phyloP scores from a whole-genome alignment of 2,888 invertebrate species.

The Macrosoma leucophasiata region DNA sequence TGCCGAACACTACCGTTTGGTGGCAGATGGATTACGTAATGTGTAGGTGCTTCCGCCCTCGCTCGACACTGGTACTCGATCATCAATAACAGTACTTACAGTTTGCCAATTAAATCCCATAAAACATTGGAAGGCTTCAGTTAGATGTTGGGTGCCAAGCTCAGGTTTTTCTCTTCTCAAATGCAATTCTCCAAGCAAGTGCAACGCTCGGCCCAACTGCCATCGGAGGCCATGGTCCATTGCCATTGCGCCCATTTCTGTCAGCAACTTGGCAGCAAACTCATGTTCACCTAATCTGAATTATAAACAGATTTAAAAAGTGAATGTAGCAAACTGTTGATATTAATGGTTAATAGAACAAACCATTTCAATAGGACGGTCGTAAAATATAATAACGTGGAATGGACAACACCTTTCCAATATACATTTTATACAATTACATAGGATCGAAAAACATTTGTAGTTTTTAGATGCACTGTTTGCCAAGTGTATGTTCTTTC shows the following conservation, averaged over 20 bases:
- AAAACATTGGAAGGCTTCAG: constrained; percentile 61
- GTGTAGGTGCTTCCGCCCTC: too few relatives aligned
- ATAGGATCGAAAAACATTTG: too few relatives aligned
- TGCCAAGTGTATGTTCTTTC: too few relatives aligned
- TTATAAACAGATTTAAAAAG: neutral
- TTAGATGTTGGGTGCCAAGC: constrained; percentile 58
- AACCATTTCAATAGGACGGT: too few relatives aligned
- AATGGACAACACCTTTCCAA: too few relatives aligned
- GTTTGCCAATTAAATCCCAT: constrained; percentile 49
- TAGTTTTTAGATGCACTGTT: too few relatives aligned
- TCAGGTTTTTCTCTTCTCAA: constrained; percentile 56
- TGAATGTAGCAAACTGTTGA: neutral
- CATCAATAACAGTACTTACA: constrained; percentile 24
- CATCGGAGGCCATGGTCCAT: constrained; percentile 49
- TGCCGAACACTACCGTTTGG: too few relatives aligned
- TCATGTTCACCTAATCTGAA: constrained; percentile 53
- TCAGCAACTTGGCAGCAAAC: constrained; percentile 48
- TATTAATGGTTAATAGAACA: too few relatives aligned
- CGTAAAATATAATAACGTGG: too few relatives aligned
- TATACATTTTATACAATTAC: too few relatives aligned
- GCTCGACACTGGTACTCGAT: neutral
- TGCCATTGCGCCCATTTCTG: constrained; percentile 61
- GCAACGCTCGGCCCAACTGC: constrained; percentile 57
- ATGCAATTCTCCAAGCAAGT: constrained; percentile 61
- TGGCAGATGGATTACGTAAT: too few relatives aligned